Evolutionary conservation across 2,888 invertebrate species (phyloP), one percentile per base, ranked within the genome.

Genomic region (Gnatocerus cornutus): DNA sequence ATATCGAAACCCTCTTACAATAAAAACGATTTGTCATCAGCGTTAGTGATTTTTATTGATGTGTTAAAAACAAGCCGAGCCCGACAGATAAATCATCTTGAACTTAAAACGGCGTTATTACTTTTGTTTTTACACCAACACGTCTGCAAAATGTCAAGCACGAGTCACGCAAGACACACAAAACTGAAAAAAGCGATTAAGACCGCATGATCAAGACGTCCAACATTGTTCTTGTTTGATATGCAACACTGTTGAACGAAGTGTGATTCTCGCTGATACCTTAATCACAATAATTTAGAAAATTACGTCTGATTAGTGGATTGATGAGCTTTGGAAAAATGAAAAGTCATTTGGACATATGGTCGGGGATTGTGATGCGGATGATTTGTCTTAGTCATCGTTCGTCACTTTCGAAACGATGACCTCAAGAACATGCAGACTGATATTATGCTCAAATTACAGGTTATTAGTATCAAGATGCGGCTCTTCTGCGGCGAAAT

Each of bases 361-460:
- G 66, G 58, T 50, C 58, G 14, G 59, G 43, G 66, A 67, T 58
- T 67, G 66, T 37, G 66, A 50, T 58, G 62, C 61, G 69, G 71
- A 69, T 71, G 73, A 73, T 73, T 74, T 69, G 71, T 73, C 74
- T 74, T 74, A 74, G 74, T 74, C 74, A 74, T 71, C 71, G 64
- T 67, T 69, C 74, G 71, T 74, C 74, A 71, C 72, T 65, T 69
- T 65, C 65, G 46, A 70, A 70, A 62, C 70, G 65, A 70, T 65
- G 70, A 70, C 68, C 68, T 68, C 62, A 21, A 50, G 58, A 52
- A 50, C 52, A 14, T 39, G 14, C 37, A 43, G 52, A 13, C 45
- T 62, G 46, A 50, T 53, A 62, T 33, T 33, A 33, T 62, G 55
- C 41, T 62, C 68, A 68, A 68, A 68, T 68, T 68, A 63, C 48